Percentiles rank a stretch among this genome's conserved stretches.
These are phyloP conservation scores for Adelosebastes latens DNA, from an alignment of 2,797 vertebrate species.

Conservation along the genomic window DNA sequence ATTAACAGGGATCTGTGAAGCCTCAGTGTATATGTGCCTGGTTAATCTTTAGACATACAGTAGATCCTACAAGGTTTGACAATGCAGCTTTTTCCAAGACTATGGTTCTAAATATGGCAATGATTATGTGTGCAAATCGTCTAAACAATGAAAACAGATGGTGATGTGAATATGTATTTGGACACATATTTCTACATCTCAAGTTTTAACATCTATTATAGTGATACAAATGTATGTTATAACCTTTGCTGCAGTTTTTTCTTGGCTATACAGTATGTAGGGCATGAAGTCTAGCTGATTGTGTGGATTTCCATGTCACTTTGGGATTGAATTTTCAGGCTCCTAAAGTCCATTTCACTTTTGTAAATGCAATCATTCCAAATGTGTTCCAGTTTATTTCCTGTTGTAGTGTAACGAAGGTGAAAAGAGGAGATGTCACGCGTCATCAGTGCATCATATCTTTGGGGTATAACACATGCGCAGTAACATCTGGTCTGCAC, in stretches of 20 bases:
- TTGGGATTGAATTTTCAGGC: not conserved
- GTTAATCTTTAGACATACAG: slow-evolving; percentile 1
- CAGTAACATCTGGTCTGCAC: too few species aligned
- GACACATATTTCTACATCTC: not conserved
- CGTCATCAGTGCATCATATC: too few species aligned
- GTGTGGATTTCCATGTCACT: not conserved
- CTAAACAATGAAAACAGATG: not conserved
- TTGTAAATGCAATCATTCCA: not conserved
- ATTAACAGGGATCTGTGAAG: not conserved
- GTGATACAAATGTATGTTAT: not conserved
- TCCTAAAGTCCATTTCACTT: not conserved
- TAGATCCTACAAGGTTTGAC: not conserved
- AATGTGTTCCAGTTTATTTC: not conserved
- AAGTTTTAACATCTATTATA: not conserved
- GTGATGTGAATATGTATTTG: not conserved
- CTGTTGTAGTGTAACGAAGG: not conserved
- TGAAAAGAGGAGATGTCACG: too few species aligned
- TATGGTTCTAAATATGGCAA: not conserved
- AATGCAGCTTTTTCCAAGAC: not conserved
- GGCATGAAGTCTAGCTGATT: not conserved
- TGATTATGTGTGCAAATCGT: not conserved
- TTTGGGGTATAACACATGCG: too few species aligned
- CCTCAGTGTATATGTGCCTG: not conserved
- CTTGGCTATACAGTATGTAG: not conserved
- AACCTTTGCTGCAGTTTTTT: not conserved